Evolutionary conservation across 2,888 invertebrate species (phyloP).

Genomic region (Thymelicus lineola): DNA sequence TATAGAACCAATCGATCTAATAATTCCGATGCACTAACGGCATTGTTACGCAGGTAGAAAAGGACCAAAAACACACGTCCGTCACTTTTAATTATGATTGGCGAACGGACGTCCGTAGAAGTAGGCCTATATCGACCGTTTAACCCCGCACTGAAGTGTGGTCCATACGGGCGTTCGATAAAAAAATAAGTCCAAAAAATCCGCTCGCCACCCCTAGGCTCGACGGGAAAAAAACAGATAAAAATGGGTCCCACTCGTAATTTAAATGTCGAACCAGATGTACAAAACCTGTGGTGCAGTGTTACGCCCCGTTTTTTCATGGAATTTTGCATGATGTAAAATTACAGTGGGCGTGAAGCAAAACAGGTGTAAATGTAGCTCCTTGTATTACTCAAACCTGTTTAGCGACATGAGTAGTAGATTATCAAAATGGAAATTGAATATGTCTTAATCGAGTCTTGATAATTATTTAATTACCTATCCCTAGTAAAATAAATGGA

Average conservation of each 20-base stretch:
- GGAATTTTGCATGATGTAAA: constrained; percentile 7
- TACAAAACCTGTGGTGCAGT: constrained; percentile 65
- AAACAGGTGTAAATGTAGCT: background rate
- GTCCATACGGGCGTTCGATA: constrained; percentile 59
- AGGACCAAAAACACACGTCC: constrained; percentile 8
- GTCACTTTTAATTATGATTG: constrained; percentile 39
- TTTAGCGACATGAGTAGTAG: too few species aligned
- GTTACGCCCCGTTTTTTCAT: constrained; percentile 44
- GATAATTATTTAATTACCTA: too few species aligned
- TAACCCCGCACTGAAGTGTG: constrained; percentile 70
- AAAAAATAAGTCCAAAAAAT: constrained; percentile 67
- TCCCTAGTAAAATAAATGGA: constrained; percentile 5
- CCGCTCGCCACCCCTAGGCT: constrained; percentile 77
- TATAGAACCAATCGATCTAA: constrained; percentile 24
- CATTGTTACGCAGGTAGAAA: constrained; percentile 28
- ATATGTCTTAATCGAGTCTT: too few species aligned
- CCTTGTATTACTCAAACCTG: background rate
- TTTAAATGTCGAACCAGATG: constrained; percentile 80
- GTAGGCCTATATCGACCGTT: constrained; percentile 66
- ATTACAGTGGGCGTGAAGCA: background rate
- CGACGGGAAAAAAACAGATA: constrained; percentile 76
- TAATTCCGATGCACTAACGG: constrained; percentile 33
- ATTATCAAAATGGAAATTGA: too few species aligned
- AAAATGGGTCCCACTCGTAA: constrained; percentile 78
- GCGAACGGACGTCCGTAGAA: constrained; percentile 44